Percentiles rank a stretch among this genome's conserved stretches.
Evolutionary conservation across 2,113 vertebrate genomes (phyloP).

Genomic region (Heliornis fulica): DNA sequence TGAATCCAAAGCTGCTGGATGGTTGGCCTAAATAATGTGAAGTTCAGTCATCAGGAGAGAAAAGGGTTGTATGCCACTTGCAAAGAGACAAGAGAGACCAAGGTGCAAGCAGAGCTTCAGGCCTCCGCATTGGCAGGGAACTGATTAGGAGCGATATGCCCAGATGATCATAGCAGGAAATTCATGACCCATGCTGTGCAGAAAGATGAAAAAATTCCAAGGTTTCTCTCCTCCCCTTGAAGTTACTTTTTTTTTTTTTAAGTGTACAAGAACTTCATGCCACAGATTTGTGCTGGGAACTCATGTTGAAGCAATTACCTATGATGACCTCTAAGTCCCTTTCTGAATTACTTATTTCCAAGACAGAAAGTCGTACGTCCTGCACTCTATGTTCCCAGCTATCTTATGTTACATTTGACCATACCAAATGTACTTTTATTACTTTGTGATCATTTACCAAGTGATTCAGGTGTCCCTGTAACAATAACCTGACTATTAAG

Average conservation of each 20-base stretch:
- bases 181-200: neutral
- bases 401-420: neutral
- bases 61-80: neutral
- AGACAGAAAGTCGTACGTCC: neutral
- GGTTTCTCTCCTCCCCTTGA: neutral
- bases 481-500: neutral
- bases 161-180: neutral
- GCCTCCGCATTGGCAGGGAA: neutral
- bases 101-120: neutral
- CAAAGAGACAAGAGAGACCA: neutral
- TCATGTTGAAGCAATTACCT: neutral
- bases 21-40: neutral
- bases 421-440: neutral
- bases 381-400: neutral
- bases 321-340: neutral
- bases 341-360: constrained; percentile 1
- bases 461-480: neutral
- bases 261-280: neutral
- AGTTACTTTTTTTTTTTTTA: neutral
- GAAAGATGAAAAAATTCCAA: neutral
- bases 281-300: neutral
- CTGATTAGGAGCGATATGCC: neutral
- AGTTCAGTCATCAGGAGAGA: neutral
- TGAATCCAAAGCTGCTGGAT: neutral
- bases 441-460: neutral